phyloP scores from a whole-genome alignment of 2,888 invertebrate species.

The Melanophora roralis region DNA sequence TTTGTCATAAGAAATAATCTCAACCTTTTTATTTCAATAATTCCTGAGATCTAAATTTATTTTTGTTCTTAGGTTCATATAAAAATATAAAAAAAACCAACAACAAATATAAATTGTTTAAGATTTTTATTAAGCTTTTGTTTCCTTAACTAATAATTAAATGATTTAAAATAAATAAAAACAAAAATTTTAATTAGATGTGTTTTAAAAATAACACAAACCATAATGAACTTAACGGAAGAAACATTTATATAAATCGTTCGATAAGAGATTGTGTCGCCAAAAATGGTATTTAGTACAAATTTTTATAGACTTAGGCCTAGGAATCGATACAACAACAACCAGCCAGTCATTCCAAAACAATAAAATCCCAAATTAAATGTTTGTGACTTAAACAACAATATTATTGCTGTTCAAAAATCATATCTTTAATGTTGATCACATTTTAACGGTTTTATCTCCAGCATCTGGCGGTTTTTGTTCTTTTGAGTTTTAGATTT shows the following conservation, averaged over 20 bases:
- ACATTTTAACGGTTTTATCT: slow-evolving; percentile 45
- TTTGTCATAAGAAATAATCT: slow-evolving; percentile 56
- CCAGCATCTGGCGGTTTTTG: slow-evolving; percentile 52
- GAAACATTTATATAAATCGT: neutral
- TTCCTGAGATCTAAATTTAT: slow-evolving; percentile 35
- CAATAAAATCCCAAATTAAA: neutral
- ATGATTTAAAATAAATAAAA: slow-evolving; percentile 26
- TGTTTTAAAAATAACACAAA: neutral
- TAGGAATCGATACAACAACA: neutral
- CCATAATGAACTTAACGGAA: neutral
- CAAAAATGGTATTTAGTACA: slow-evolving; percentile 48
- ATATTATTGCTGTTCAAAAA: slow-evolving; percentile 42
- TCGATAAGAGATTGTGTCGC: slow-evolving; percentile 43
- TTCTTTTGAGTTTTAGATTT: slow-evolving; percentile 42
- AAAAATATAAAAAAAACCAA: neutral
- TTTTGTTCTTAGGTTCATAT: slow-evolving; percentile 1
- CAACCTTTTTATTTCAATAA: slow-evolving; percentile 47
- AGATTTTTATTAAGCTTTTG: slow-evolving; percentile 35
- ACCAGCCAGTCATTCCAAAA: neutral
- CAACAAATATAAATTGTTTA: slow-evolving; percentile 15
- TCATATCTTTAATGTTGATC: slow-evolving; percentile 36
- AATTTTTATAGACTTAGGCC: slow-evolving; percentile 21
- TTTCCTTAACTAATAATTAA: slow-evolving; percentile 39
- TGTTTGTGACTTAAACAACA: slow-evolving; percentile 16
- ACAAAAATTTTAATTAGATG: slow-evolving; percentile 10